Evolutionary conservation across 1,140 invertebrate genomes (phyloP), one percentile per base, ranked within the genome.

Genomic region (Cryptotermes secundus): DNA sequence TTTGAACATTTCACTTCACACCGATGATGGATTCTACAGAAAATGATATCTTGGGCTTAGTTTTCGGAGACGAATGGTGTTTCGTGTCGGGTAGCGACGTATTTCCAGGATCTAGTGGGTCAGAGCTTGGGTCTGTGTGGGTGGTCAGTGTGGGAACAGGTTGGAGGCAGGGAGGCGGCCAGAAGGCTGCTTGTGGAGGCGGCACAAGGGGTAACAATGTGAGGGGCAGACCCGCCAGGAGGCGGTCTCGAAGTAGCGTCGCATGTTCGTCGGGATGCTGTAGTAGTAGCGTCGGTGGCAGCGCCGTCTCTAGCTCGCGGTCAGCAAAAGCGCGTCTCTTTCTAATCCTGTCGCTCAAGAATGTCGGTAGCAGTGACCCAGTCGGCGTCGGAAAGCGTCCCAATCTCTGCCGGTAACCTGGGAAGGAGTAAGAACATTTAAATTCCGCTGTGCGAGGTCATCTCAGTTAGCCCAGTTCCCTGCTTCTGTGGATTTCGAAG

Each of bases 311-410:
- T 80, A 91, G 86, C 86, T 91, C 91, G 79, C 88, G 88, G 86
- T 91, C 91, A 7, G 91, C 91, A 85, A 91, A 91, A 82, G 90
- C 90, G 35, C 89, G 86, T 59, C 90, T 86, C 86, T 91, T 91
- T n/a, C 90, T 86, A 86, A 91, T 89, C 7, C 90, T 87, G 83
- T 91, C 90, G 86, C 88, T 88, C 36, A 90, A 86, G 45, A 86
- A 87, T 0, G 89, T 88, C 31, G 88, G 82, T 82, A 88, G 83
- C 12, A 87, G 49, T 6, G 80, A 14, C 16, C 59, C 82, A 35
- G 36, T 42, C 42, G 53, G 81, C 6, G 59, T 72, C n/a, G 59
- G 59, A 31, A 72, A 72, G 4, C 59, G 59, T 72, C 59, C 59
- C 59, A 72, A 14, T 4, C 59, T 72, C 26, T 72, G 59, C 1